phyloP scores from a whole-genome alignment of 2,797 vertebrate genomes.

The Monodelphis domestica region DNA sequence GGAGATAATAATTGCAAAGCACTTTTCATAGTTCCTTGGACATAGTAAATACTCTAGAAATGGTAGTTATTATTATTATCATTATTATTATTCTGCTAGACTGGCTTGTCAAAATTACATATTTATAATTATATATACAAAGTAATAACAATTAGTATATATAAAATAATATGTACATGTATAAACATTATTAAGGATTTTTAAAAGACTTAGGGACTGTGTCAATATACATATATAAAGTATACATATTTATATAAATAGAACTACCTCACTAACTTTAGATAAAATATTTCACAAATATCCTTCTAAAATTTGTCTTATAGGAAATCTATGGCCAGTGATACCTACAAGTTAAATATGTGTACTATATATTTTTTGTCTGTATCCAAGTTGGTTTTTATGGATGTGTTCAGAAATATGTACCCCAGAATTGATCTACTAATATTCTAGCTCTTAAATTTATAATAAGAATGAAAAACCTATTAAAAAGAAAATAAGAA shows the following conservation, averaged over 20 bases:
- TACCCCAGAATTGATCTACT: not conserved
- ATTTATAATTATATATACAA: not conserved
- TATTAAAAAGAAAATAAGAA: not conserved
- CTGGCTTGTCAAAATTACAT: not conserved
- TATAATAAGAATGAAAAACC: not conserved
- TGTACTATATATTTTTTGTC: not conserved
- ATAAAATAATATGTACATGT: not conserved
- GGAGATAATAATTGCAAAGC: not conserved
- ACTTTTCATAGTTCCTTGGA: not conserved
- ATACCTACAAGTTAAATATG: not conserved
- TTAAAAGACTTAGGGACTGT: not conserved
- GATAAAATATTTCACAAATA: not conserved
- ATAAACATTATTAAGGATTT: not conserved
- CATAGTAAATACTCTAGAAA: not conserved
- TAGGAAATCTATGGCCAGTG: not conserved
- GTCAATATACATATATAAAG: not conserved
- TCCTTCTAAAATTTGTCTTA: not conserved
- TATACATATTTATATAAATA: not conserved
- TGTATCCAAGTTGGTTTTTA: not conserved
- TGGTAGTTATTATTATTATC: not conserved
- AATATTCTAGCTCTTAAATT: not conserved
- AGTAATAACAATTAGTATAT: not conserved
- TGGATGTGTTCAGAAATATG: constrained; percentile 56
- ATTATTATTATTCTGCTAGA: not conserved
- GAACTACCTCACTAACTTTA: not conserved